A percentile compares a stretch with the other conserved stretches of the same genome.
phyloP scores from a whole-genome alignment of 2,797 vertebrate genomes.

The Jordanella pulchra region DNA sequence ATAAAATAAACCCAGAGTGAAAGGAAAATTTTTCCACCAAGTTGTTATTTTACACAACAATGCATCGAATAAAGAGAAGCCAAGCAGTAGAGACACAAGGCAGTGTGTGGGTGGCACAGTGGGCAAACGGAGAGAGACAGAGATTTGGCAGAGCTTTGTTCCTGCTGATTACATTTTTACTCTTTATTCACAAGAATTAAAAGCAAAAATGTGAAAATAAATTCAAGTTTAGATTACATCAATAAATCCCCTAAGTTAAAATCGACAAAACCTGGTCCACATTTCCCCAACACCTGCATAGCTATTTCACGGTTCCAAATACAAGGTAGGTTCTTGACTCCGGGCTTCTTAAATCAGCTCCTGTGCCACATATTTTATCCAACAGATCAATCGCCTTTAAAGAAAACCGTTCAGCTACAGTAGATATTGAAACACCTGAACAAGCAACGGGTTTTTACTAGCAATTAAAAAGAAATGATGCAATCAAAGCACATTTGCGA shows the following conservation, averaged over 20 bases:
- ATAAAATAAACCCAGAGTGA: slow-evolving; percentile 34
- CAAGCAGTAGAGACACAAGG: slow-evolving; percentile 42
- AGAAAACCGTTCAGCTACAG: slow-evolving; percentile 13
- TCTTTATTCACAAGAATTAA: not conserved
- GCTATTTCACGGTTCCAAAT: slow-evolving; percentile 7
- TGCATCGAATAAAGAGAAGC: slow-evolving; percentile 52
- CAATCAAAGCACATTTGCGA: slow-evolving; percentile 1
- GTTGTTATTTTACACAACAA: slow-evolving; percentile 62
- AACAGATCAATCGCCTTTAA: slow-evolving; percentile 18
- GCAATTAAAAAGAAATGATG: slow-evolving; percentile 20
- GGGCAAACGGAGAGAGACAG: slow-evolving; percentile 50
- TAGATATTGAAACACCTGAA: slow-evolving; percentile 13
- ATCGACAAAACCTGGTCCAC: not conserved
- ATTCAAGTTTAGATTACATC: not conserved
- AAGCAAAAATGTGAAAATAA: slow-evolving; percentile 4
- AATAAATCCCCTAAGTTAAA: slow-evolving; percentile 8
- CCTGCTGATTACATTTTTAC: slow-evolving; percentile 26
- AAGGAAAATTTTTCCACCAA: slow-evolving; percentile 43
- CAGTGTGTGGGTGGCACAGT: slow-evolving; percentile 59
- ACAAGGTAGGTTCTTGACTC: slow-evolving; percentile 31
- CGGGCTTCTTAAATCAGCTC: slow-evolving; percentile 4
- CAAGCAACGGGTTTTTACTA: slow-evolving; percentile 20
- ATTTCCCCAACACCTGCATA: not conserved
- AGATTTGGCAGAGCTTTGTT: slow-evolving; percentile 41
- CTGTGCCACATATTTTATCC: slow-evolving; percentile 11